phyloP scores from a whole-genome alignment of 2,113 vertebrate species.

The Micronycteris hirsuta region DNA sequence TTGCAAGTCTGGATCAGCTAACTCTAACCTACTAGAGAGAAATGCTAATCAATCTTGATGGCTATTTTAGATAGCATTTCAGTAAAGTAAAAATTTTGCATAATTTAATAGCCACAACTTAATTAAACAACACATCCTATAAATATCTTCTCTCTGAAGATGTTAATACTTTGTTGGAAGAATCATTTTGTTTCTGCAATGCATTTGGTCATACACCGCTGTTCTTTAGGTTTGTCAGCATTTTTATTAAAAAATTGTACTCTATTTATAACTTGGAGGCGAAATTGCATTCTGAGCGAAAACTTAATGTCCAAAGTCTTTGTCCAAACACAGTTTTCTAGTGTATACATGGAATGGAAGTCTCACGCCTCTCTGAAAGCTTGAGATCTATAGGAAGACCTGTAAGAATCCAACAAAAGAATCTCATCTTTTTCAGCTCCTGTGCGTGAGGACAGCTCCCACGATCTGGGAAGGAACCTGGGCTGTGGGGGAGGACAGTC shows the following conservation, averaged over 20 bases:
- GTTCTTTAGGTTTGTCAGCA: slow-evolving; percentile 49
- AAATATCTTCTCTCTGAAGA: slow-evolving; percentile 28
- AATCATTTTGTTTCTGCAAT: slow-evolving; percentile 41
- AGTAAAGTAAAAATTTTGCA: neutral
- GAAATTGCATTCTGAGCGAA: slow-evolving; percentile 58
- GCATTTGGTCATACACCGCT: slow-evolving; percentile 40
- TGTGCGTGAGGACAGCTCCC: neutral
- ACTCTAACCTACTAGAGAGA: slow-evolving; percentile 34
- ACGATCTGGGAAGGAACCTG: neutral
- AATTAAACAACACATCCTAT: slow-evolving; percentile 54
- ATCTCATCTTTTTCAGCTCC: neutral
- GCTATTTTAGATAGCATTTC: slow-evolving; percentile 55
- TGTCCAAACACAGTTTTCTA: slow-evolving; percentile 56
- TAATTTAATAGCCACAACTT: slow-evolving; percentile 42
- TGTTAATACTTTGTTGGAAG: slow-evolving; percentile 58
- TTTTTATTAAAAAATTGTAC: slow-evolving; percentile 56
- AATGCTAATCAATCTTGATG: slow-evolving; percentile 52
- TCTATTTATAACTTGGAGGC: slow-evolving; percentile 63
- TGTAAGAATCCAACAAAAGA: neutral
- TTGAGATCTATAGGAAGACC: neutral
- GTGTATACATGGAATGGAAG: slow-evolving; percentile 35
- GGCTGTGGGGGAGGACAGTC: neutral
- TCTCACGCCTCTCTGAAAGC: slow-evolving; percentile 19
- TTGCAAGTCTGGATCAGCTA: neutral
- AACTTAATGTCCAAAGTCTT: slow-evolving; percentile 47